Evolutionary conservation across 2,797 vertebrate species (phyloP), one percentile per base, ranked within the genome.

Genomic region (Gymnodraco acuticeps): DNA sequence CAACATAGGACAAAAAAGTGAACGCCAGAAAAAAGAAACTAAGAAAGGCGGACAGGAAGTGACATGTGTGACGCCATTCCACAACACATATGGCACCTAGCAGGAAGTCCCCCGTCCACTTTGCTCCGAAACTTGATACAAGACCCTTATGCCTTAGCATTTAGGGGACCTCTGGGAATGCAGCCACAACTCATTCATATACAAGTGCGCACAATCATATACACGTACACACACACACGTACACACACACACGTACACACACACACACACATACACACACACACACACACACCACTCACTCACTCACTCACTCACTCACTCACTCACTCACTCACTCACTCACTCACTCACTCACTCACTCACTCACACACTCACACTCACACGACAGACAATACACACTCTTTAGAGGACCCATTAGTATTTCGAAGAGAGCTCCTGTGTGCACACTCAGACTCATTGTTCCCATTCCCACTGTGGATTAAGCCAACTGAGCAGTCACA

Each of bases 361-460:
- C 15, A 43, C 65, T 70, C 70, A 64, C 79, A 78, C 13, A 31
- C 80, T 76, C 16, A 43, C 66, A 70, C 70, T 64, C 73, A 78
- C 13, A 31, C 12, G 53, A 65, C 19, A 59, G 47, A 86, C 79
- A 90, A 78, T 60, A 81, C 42, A 5, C 70, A 75, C 67, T 76
- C 73, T 82, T 75, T 61, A 20, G 62, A 74, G 73, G 67, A 45
- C 17, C 71, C 79, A 92, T 90, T 92, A 87, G 89, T 86, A 91
- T 90, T 86, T 85, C 9, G 43, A 50, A 68, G 78, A 70, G 68
- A 56, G 66, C 70, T 72, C 58, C 80, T 63, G 84, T 79, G 63
- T 73, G 73, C 73, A 87, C 85, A 84, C 85, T 87, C 82, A 15
- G 70, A 38, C 60, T 68, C n/a, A 83, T 88, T 91, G 87, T 88